These are phyloP conservation scores for Entomyzon cyanotis DNA, from an alignment of 2,113 vertebrate species.

Conservation along the genomic window DNA sequence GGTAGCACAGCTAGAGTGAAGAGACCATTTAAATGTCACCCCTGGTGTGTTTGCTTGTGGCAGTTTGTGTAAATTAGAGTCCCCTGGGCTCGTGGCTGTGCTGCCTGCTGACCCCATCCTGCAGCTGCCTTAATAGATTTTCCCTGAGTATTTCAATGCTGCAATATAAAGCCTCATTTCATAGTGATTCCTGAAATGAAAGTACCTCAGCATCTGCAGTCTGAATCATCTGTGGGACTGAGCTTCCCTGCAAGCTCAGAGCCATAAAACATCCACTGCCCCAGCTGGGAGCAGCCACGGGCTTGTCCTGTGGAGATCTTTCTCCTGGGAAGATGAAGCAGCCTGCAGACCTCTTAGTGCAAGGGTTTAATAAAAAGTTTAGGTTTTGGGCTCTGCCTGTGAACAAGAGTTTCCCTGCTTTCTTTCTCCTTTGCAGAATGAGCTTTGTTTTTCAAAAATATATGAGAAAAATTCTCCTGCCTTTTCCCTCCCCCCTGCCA, in stretches of 20 bases:
- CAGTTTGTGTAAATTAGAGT: constrained; percentile 25
- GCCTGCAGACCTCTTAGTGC: background rate
- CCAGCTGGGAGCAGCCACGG: background rate
- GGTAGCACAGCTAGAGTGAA: background rate
- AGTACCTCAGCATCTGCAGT: background rate
- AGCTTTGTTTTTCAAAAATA: background rate
- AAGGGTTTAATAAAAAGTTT: background rate
- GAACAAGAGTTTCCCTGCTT: background rate
- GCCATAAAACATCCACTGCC: background rate
- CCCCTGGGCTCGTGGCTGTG: background rate
- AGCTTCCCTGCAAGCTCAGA: background rate
- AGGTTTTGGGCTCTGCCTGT: background rate
- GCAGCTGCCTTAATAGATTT: constrained; percentile 23
- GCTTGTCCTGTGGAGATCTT: background rate
- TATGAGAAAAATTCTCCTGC: background rate
- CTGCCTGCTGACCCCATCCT: constrained; percentile 19
- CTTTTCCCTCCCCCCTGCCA: background rate
- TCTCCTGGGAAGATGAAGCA: background rate
- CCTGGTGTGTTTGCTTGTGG: background rate
- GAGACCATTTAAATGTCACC: constrained; percentile 13
- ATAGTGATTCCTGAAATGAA: background rate
- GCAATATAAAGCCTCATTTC: background rate
- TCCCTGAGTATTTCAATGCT: background rate
- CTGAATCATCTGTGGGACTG: background rate
- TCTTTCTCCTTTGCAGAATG: background rate